Conservation (phyloP, 1,140 invertebrate genomes). For the Trigoniulus corallinus region DNA sequence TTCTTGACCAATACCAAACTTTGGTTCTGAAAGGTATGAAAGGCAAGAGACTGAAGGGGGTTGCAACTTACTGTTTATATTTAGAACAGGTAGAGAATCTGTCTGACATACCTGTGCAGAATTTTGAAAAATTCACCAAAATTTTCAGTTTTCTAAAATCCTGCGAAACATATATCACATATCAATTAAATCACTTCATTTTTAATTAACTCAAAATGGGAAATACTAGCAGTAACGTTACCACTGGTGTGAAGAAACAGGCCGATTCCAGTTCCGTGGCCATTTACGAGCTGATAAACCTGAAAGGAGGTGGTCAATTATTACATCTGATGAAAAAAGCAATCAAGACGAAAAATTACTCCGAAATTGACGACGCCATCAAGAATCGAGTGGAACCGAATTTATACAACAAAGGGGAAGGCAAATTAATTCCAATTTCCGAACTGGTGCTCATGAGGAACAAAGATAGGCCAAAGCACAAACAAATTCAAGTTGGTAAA, state of each 20-base stretch:
- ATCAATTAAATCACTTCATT: no score
- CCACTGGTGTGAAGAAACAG: conserved; percentile 79
- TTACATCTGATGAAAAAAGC: conserved; percentile 88
- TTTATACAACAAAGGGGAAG: conserved; percentile 81
- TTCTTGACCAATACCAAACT: no score
- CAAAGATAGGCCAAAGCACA: conserved; percentile 60
- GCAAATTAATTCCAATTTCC: conserved; percentile 69
- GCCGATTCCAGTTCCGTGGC: conserved; percentile 56
- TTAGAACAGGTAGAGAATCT: no score
- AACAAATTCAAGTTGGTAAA: conserved; percentile 35
- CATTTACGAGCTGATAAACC: conserved; percentile 66
- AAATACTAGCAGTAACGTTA: conserved; percentile 82
- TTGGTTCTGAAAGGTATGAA: no score
- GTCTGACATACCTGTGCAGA: no score
- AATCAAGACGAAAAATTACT: conserved; percentile 64
- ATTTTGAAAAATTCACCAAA: no score
- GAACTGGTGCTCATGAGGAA: conserved; percentile 74
- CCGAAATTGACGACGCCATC: conserved; percentile 66
- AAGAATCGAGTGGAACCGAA: conserved; percentile 80
- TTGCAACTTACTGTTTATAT: no score
- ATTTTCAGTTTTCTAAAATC: no score
- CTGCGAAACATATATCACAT: no score
- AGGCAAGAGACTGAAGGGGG: no score
- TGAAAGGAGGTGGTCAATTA: conserved; percentile 79
- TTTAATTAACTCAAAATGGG: no score